A percentile compares a stretch with the other conserved stretches of the same genome.
These are phyloP conservation scores for Ivindomyrus marchei DNA, from an alignment of 2,113 vertebrate genomes.

Conservation along the genomic window DNA sequence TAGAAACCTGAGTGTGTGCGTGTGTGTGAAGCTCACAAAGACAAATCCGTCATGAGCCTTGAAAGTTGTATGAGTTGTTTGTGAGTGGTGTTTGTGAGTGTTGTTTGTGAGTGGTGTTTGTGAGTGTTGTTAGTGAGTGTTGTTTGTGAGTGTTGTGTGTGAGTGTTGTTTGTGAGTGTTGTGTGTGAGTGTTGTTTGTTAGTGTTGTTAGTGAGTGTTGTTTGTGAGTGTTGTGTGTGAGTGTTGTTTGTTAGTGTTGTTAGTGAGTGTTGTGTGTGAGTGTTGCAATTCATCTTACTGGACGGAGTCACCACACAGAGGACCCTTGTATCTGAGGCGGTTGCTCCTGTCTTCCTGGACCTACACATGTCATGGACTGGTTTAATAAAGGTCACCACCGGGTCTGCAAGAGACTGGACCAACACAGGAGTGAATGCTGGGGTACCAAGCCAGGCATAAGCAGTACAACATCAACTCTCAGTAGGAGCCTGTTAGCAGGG, in stretches of 20 bases:
- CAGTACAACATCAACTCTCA: neutral
- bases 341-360: conserved; percentile 88
- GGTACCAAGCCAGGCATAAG: neutral
- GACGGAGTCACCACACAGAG: conserved; percentile 92
- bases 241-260: neutral
- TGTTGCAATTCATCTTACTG: conserved; percentile 73
- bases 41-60: no score
- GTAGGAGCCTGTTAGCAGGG: neutral
- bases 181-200: conserved; percentile 25
- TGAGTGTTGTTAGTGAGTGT: neutral
- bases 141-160: conserved; percentile 25
- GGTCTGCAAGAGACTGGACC: conserved; percentile 83
- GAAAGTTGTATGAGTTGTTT: neutral
- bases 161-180: neutral
- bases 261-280: neutral
- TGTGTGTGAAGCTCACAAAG: no score
- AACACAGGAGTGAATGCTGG: conserved; percentile 28
- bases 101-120: neutral
- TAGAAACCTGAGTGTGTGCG: no score
- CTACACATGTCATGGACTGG: conserved; percentile 32
- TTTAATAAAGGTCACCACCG: conserved; percentile 62
- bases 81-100: neutral
- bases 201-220: conserved; percentile 26
- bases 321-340: conserved; percentile 88
- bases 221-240: neutral